A percentile compares a stretch with the other conserved stretches of the same genome.
Conservation (phyloP, 1,140 invertebrate genomes). For the Drosophila auraria region DNA sequence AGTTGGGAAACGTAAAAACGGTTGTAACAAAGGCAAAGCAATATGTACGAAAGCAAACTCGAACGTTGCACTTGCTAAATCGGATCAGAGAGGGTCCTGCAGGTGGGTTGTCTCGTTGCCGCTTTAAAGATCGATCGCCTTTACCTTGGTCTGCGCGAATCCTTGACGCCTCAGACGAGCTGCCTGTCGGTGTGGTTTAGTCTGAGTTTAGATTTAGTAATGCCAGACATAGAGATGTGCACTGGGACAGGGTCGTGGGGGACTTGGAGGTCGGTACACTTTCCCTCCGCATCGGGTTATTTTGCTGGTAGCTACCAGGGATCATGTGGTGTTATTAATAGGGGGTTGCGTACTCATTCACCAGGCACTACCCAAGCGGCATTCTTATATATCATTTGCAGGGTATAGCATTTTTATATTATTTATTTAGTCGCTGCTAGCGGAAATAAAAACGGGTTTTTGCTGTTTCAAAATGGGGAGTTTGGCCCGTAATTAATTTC, state of each 20-base stretch:
- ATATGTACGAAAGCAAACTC: conserved; percentile 29
- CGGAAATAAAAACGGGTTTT: background rate
- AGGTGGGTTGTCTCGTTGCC: conserved; percentile 1
- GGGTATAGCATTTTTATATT: too few species aligned
- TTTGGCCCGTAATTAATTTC: background rate
- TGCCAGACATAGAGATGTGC: conserved; percentile 49
- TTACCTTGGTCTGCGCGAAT: conserved; percentile 80
- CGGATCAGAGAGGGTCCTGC: conserved; percentile 12
- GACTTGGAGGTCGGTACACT: background rate
- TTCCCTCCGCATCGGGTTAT: conserved; percentile 19
- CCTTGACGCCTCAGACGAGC: conserved; percentile 77
- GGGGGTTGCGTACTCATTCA: background rate
- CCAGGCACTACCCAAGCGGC: conserved; percentile 13
- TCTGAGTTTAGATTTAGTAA: conserved; percentile 69
- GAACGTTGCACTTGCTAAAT: conserved; percentile 35
- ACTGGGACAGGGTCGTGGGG: conserved; percentile 17
- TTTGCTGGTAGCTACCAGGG: conserved; percentile 21
- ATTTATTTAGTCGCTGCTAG: background rate
- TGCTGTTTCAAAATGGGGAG: background rate
- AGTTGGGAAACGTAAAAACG: conserved; percentile 32
- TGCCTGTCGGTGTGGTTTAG: conserved; percentile 75
- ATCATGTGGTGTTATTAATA: conserved; percentile 2
- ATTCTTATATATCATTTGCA: background rate
- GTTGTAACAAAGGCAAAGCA: conserved; percentile 47
- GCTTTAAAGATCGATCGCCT: conserved; percentile 12